These are phyloP conservation scores for Sebastes schlegelii DNA, from an alignment of 2,113 vertebrate genomes.

Conservation along the genomic window DNA sequence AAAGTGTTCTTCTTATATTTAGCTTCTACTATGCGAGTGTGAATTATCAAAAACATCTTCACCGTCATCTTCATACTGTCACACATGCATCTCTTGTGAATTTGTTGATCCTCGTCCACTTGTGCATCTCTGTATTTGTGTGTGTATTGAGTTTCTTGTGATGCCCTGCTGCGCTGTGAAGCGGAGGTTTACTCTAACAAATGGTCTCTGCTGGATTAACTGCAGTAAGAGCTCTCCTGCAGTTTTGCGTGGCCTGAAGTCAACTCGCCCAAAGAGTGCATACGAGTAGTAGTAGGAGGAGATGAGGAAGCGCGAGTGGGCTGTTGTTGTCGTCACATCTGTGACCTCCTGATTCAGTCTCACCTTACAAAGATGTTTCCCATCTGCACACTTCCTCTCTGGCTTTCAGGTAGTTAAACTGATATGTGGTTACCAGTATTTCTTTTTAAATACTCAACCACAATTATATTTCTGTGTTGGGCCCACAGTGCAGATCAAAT, in stretches of 20 bases:
- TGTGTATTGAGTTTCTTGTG: neutral
- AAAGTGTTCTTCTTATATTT: no score
- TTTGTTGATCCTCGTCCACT: neutral
- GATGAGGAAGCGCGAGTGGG: constrained; percentile 6
- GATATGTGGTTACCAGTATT: neutral
- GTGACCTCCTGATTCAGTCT: constrained; percentile 11
- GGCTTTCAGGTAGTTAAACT: constrained; percentile 16
- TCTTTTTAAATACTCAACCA: neutral
- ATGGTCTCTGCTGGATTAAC: constrained; percentile 3
- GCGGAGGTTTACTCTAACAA: neutral
- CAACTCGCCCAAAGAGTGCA: neutral
- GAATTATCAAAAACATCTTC: no score
- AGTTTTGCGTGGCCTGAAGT: constrained; percentile 18
- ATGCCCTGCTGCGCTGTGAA: neutral
- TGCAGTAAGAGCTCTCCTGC: neutral
- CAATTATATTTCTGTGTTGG: neutral
- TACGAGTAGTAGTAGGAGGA: constrained; percentile 23
- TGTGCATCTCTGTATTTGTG: neutral
- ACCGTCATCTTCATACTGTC: neutral
- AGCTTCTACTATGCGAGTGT: no score
- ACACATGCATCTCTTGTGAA: neutral
- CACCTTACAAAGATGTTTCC: constrained; percentile 5
- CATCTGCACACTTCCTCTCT: constrained; percentile 1
- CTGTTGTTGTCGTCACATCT: constrained; percentile 1
- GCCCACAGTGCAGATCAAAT: constrained; percentile 22